Base-by-base conservation (phyloP, 2,797 vertebrate species). In the Euphonia xanthogaster region DNA sequence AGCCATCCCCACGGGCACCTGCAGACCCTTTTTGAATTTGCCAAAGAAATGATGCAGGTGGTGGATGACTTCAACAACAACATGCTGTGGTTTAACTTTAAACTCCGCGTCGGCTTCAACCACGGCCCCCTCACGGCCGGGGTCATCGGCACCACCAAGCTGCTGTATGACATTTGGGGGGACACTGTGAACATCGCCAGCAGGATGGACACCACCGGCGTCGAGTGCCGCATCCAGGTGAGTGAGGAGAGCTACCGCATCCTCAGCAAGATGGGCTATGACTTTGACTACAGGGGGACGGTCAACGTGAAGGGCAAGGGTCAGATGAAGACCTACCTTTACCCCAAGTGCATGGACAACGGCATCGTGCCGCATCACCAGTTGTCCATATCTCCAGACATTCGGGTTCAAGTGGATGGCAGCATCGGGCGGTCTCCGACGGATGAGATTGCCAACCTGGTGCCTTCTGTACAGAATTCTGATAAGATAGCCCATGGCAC, bases 51-150 rank as follows among this genome's bases (percentile, higher is more conserved):
- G 99, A 99, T 99, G 99, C 98, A 98, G 0, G 99, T 99, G 91
- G 98, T 99, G 88, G 99, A 99, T 1, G 99, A 99, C 97, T 99
- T 99, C 97, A 99, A 99, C 98, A 99, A 99, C 97, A 99, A 99
- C 97, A 99, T 99, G 99, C 97, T 99, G 54, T 99, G 99, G 97
- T 99, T 99, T 83, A 99, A 99, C 85, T 99, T 99, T 80, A 99
- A 99, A 80, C 99, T 99, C 31, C 98, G 99, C 39, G 98, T 99
- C 14, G 99, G 99, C 95, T 99, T 99, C 88, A 99, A 99, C 97
- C 99, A 99, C 0, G 99, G 99, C 7, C 99, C 99, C 7, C 98
- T 99, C 89, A 99, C 99, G 0, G 99, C 99, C 0, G 99, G 99
- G 8, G 99, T 99, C 88, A 99, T 99, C 1, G 99, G 99, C 97